Conservation (phyloP, 1,140 invertebrate species). For the Zaprionus ghesquierei region DNA sequence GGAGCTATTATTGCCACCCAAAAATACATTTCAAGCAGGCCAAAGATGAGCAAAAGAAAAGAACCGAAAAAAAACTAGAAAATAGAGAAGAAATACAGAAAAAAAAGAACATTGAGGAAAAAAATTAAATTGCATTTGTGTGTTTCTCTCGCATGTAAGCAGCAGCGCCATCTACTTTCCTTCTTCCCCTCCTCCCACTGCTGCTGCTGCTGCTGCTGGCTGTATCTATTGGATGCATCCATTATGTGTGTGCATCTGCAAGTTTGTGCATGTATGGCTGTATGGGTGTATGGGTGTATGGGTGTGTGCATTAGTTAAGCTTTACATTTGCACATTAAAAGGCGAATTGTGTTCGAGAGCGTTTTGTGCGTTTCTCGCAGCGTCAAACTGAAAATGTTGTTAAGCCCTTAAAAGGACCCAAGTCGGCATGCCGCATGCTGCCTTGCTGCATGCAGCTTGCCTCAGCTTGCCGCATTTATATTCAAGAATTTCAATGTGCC, state of each 20-base stretch:
- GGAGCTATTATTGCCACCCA: constrained; percentile 71
- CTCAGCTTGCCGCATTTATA: neutral
- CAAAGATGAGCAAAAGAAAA: constrained; percentile 57
- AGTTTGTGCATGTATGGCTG: constrained; percentile 26
- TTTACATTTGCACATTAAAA: constrained; percentile 78
- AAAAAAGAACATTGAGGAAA: constrained; percentile 26
- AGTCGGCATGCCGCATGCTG: constrained; percentile 7
- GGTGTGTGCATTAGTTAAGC: constrained; percentile 66
- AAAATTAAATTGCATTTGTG: constrained; percentile 81
- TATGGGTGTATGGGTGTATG: constrained; percentile 20
- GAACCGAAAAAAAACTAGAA: constrained; percentile 19
- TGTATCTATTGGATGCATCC: constrained; percentile 63
- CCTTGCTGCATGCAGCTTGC: neutral
- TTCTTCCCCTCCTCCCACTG: neutral
- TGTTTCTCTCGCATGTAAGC: constrained; percentile 58
- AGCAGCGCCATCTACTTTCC: constrained; percentile 36
- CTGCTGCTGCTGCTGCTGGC: neutral
- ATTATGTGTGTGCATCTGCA: constrained; percentile 67
- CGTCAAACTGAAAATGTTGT: constrained; percentile 47
- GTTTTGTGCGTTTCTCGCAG: constrained; percentile 48
- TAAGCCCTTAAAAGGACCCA: constrained; percentile 64
- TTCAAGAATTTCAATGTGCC: constrained; percentile 9
- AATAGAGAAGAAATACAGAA: neutral
- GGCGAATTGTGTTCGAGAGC: constrained; percentile 71
- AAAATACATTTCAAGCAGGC: constrained; percentile 78